A percentile compares a stretch with the other conserved stretches of the same genome.
phyloP scores from a whole-genome alignment of 2,797 vertebrate genomes.

The Argyrosomus regius region DNA sequence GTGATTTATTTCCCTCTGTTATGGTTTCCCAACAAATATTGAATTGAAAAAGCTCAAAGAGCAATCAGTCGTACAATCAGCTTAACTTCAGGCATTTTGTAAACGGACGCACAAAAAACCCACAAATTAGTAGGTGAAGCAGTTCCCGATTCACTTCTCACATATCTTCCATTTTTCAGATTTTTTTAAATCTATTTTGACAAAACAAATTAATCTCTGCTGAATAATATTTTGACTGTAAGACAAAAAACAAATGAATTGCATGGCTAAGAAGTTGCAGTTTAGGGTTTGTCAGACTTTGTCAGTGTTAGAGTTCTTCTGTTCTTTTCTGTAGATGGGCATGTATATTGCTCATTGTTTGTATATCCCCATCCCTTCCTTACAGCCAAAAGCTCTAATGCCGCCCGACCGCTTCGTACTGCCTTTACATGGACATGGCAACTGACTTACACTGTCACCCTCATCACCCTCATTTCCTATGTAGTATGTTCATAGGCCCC shows the following conservation, averaged over 20 bases:
- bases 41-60: background rate
- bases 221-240: constrained; percentile 80
- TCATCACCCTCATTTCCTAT: constrained; percentile 97
- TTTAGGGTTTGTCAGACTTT: constrained; percentile 99
- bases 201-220: constrained; percentile 65
- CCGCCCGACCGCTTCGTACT: constrained; percentile 99
- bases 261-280: constrained; percentile 99
- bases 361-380: constrained; percentile 99
- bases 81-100: background rate
- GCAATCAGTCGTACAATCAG: background rate
- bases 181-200: constrained; percentile 71
- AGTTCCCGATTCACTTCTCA: constrained; percentile 88
- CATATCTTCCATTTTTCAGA: constrained; percentile 73
- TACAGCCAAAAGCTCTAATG: constrained; percentile 99
- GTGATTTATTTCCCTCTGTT: constrained; percentile 48
- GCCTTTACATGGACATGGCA: constrained; percentile 99
- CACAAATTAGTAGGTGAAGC: constrained; percentile 88
- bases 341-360: constrained; percentile 99
- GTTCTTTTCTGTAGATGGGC: constrained; percentile 97
- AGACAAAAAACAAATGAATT: constrained; percentile 83
- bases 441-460: constrained; percentile 97
- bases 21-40: constrained; percentile 3
- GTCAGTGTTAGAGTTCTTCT: constrained; percentile 99
- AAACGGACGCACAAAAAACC: constrained; percentile 37
- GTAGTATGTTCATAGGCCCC: constrained; percentile 95